Percentiles rank a stretch among this genome's conserved stretches.
Conservation (phyloP, 1,140 invertebrate genomes). For the Oppia nitens region DNA sequence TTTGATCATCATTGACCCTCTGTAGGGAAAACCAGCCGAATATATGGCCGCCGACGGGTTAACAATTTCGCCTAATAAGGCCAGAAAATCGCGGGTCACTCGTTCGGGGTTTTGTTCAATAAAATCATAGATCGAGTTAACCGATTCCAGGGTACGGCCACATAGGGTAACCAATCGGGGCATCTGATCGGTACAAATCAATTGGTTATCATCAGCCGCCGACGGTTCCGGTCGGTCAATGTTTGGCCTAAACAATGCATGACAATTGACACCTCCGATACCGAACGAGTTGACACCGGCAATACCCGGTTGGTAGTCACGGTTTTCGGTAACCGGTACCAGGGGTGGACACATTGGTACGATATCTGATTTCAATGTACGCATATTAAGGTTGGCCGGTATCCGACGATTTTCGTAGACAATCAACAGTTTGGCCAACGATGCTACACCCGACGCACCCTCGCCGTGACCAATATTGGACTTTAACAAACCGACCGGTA, state of each 20-base stretch:
- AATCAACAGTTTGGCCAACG: conserved; percentile 68
- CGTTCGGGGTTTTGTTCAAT: conserved; percentile 25
- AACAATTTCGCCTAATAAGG: conserved; percentile 6
- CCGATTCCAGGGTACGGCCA: conserved; percentile 23
- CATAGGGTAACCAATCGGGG: conserved; percentile 10
- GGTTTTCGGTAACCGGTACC: conserved; percentile 35
- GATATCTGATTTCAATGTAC: conserved; percentile 68
- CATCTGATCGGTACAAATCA: conserved; percentile 3
- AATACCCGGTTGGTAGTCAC: conserved; percentile 36
- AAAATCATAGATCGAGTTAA: conserved; percentile 28
- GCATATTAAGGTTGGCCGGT: conserved; percentile 76
- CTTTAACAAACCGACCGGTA: conserved; percentile 86
- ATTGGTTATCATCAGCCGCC: conserved; percentile 21
- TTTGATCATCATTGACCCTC: conserved; percentile 13
- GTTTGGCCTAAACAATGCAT: conserved; percentile 40
- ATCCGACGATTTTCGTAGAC: conserved; percentile 73
- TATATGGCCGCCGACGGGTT: conserved; percentile 5
- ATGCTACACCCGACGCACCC: conserved; percentile 69
- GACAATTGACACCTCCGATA: conserved; percentile 16
- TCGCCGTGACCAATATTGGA: conserved; percentile 97
- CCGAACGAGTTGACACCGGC: conserved; percentile 17
- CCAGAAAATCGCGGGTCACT: conserved; percentile 17
- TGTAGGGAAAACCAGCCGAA: conserved; percentile 11
- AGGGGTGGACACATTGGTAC: conserved; percentile 65
- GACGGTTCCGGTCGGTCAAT: conserved; percentile 8